Percentiles rank a stretch among this genome's conserved stretches.
These are phyloP conservation scores for Euglossa dilemma DNA, from an alignment of 1,140 invertebrate species.

Conservation along the genomic window DNA sequence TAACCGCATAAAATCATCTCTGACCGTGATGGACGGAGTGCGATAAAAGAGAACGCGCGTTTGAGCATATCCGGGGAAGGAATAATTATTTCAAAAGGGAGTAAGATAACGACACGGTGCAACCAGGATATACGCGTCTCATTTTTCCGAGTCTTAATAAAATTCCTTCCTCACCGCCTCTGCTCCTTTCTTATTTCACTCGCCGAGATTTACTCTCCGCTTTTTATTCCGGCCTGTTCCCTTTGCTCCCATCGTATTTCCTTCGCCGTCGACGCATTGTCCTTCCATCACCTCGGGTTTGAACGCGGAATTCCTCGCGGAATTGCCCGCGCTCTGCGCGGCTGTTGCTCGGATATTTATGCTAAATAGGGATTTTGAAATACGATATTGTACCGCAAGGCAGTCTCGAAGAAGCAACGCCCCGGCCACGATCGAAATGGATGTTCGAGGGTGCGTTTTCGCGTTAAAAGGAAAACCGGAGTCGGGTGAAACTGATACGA, in stretches of 20 bases:
- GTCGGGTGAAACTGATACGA: slow-evolving; percentile 21
- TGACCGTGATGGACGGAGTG: neutral
- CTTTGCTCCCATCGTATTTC: slow-evolving; percentile 1
- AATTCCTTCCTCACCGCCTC: neutral
- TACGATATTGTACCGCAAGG: slow-evolving; percentile 68
- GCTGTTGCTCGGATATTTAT: slow-evolving; percentile 74
- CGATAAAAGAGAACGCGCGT: neutral
- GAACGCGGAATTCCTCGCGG: slow-evolving; percentile 42
- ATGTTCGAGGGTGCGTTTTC: slow-evolving; percentile 7
- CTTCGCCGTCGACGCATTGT: slow-evolving; percentile 14
- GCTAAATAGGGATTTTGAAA: slow-evolving; percentile 79
- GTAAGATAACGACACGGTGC: neutral
- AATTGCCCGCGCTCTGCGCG: slow-evolving; percentile 61
- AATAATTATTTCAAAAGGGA: slow-evolving; percentile 37
- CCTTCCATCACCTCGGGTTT: slow-evolving; percentile 30
- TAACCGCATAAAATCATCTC: accelerated
- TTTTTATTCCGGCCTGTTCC: slow-evolving; percentile 1
- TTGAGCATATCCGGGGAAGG: neutral
- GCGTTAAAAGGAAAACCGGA: slow-evolving; percentile 9
- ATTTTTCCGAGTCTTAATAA: slow-evolving; percentile 24
- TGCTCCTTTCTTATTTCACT: neutral
- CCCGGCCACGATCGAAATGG: slow-evolving; percentile 6
- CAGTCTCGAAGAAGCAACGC: neutral
- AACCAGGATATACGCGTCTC: neutral
- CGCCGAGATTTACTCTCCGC: slow-evolving; percentile 23